These are phyloP conservation scores for Chelonus formosanus DNA, from an alignment of 2,888 invertebrate species.

Conservation along the genomic window DNA sequence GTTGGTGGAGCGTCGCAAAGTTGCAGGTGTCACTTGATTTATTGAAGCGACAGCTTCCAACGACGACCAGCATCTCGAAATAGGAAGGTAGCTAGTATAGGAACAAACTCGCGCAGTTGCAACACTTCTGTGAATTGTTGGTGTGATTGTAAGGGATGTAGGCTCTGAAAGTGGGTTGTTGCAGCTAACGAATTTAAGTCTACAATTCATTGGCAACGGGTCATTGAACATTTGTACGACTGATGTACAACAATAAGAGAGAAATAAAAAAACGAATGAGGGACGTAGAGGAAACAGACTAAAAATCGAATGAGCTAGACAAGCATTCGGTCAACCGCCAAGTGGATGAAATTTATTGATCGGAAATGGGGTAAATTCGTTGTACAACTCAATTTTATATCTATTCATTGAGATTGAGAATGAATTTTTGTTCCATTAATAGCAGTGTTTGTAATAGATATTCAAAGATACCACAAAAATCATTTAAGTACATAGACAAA, in stretches of 20 bases:
- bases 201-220: constrained; percentile 27
- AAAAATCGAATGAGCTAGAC: constrained; percentile 22
- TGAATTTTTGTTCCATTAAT: constrained; percentile 22
- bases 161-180: background rate
- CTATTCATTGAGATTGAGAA: constrained; percentile 20
- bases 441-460: constrained; percentile 41
- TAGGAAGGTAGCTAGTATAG: constrained; percentile 34
- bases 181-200: constrained; percentile 14
- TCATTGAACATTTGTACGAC: constrained; percentile 21
- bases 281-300: constrained; percentile 3
- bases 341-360: constrained; percentile 31
- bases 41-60: constrained; percentile 58
- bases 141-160: constrained; percentile 8
- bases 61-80: constrained; percentile 55
- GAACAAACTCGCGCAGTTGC: constrained; percentile 11
- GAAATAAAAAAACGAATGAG: background rate
- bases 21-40: constrained; percentile 61
- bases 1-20: constrained; percentile 43
- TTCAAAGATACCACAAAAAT: constrained; percentile 33
- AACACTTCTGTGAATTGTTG: constrained; percentile 18
- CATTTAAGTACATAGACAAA: constrained; percentile 24
- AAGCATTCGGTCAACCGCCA: constrained; percentile 31
- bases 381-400: constrained; percentile 44
- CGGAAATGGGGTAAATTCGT: constrained; percentile 23
- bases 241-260: constrained; percentile 14